Conservation (phyloP, 2,113 vertebrate species). For the Myotis brandtii region DNA sequence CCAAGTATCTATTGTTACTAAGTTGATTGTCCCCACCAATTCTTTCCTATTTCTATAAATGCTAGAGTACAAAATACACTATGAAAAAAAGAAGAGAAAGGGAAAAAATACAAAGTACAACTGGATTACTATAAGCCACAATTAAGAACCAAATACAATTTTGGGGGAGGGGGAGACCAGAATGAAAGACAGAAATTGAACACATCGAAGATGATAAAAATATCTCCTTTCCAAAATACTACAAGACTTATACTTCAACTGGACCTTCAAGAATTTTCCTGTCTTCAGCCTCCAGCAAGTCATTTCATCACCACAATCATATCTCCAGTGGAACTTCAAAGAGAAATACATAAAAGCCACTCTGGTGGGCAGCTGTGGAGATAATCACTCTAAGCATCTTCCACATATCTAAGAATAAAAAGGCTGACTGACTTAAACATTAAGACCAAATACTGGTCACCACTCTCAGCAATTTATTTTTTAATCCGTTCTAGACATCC, state of each 20-base stretch:
- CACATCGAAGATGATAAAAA: slow-evolving; percentile 34
- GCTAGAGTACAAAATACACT: background rate
- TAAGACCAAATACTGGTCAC: slow-evolving; percentile 27
- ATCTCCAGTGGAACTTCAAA: slow-evolving; percentile 67
- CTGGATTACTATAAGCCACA: background rate
- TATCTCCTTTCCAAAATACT: slow-evolving; percentile 29
- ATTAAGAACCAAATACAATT: slow-evolving; percentile 9
- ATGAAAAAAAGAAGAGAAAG: background rate
- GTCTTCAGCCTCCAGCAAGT: slow-evolving; percentile 2
- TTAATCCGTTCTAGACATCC: slow-evolving; percentile 38
- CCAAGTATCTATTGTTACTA: slow-evolving; percentile 36
- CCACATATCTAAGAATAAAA: slow-evolving; percentile 38
- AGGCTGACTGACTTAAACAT: slow-evolving; percentile 26
- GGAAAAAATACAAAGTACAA: background rate
- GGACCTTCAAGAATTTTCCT: slow-evolving; percentile 50
- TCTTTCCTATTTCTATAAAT: slow-evolving; percentile 38
- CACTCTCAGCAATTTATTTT: slow-evolving; percentile 49
- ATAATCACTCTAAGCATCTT: slow-evolving; percentile 60
- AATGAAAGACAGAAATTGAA: slow-evolving; percentile 29
- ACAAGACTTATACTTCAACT: slow-evolving; percentile 41
- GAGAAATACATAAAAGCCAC: slow-evolving; percentile 57
- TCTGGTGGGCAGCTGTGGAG: background rate
- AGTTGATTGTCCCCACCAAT: background rate
- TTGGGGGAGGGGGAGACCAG: background rate
- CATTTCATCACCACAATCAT: slow-evolving; percentile 50